phyloP scores from a whole-genome alignment of 2,113 vertebrate genomes.

The Canis aureus region DNA sequence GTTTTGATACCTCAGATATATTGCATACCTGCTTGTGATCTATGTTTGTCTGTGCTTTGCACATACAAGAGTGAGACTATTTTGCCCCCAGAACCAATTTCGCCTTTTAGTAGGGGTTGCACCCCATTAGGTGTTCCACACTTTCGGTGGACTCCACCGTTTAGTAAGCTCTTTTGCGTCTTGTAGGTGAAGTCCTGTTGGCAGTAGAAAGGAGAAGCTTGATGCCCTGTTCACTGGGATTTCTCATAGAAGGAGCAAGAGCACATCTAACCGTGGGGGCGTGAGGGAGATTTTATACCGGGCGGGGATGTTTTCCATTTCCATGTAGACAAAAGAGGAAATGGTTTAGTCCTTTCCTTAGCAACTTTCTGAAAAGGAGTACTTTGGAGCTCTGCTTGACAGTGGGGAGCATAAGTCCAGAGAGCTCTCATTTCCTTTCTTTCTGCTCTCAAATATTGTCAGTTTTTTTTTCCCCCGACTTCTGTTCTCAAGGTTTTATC shows the following conservation, averaged over 20 bases:
- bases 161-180: background rate
- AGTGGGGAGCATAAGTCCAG: background rate
- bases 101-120: too few relatives aligned
- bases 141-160: background rate
- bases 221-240: background rate
- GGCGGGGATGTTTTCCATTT: background rate
- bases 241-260: background rate
- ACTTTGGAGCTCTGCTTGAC: background rate
- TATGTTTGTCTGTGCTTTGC: accelerated
- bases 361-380: background rate
- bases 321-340: background rate
- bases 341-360: background rate
- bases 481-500: background rate
- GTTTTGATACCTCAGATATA: background rate
- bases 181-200: too few relatives aligned
- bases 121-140: accelerated
- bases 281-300: accelerated
- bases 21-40: accelerated
- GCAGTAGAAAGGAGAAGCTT: background rate
- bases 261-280: accelerated
- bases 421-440: background rate
- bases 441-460: background rate
- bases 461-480: background rate
- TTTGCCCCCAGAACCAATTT: too few relatives aligned
- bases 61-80: too few relatives aligned